Base-by-base conservation (phyloP, 2,888 invertebrate genomes). In the Eulithis testata region DNA sequence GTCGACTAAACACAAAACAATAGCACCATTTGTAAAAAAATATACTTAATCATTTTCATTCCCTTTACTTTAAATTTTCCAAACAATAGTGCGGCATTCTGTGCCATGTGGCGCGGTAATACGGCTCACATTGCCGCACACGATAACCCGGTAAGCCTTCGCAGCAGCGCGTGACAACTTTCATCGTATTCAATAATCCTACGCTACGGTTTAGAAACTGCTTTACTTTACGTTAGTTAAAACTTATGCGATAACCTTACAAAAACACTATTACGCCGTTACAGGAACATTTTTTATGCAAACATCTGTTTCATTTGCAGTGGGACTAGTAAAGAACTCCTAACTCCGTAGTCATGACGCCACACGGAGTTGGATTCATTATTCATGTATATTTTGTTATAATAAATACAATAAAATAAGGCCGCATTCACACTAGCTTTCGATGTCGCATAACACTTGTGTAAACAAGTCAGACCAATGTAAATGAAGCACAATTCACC, bases 1-100 rank as follows among this genome's bases (percentile, higher is more conserved):
- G 79, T 90, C 84, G 86, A 87, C 89, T 88, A 89, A 86, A 90
- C 90, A 88, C 85, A 89, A 90, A 89, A 88, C 85, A 87, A 85
- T 91, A 93, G 92, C 92, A 93, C 92, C 92, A 91, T 91, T 91
- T 87, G 89, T 91, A 90, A 91, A 90, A 91, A 91, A 91, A 91
- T 90, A 89, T 85, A 40, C 40, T 40, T 40, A 84, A 21, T 49
- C 21, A 84, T 84, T 78, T 79, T 79, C 78, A 77, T 69, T 78
- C 68, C 76, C 70, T 73, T 73, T 66, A 83, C 84, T 81, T 81
- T 84, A 85, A 82, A 80, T 71, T 73, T 70, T 73, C 75, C 66
- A 72, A 73, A 52, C 12, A 36, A 52, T 74, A 75, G 69, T 72
- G 70, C 74, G 55, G 55, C 45, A n/a, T 60, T 40, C 3, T 27